Evolutionary conservation across 2,888 invertebrate species (phyloP), one percentile per base, ranked within the genome.

Genomic region (Pterostichus madidus): DNA sequence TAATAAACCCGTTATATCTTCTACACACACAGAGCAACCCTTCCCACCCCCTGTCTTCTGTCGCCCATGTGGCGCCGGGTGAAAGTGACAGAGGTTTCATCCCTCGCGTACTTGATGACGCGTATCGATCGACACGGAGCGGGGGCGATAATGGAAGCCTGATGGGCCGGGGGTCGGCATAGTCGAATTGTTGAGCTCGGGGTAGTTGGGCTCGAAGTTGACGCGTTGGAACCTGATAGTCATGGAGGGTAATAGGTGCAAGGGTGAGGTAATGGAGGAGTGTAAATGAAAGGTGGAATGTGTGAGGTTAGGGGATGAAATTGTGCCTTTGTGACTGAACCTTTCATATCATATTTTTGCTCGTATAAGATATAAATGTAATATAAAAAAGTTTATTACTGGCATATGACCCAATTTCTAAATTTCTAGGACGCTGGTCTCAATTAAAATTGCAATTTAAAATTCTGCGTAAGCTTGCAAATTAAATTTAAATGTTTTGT

Each of bases 11-110:
- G n/a, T 49, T 10, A 49, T 49, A 49, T 39, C 39, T 39, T 39
- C 49, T n/a, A 49, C 49, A 49, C 49, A 11, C n/a, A 11, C 11
- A 39, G 39, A 39, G 39, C 39, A 39, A 7, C 1, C 39, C 8
- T 5, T 2, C 31, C 59, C 59, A 31, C 31, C 59, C 31, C 10
- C 31, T 24, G 1, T 5, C 2, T 39, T 11, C 49, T n/a, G 13
- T n/a, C 59, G 31, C 59, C 13, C 59, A 39, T 35, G n/a, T n/a
- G 13, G 39, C 68, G 39, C 39, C 68, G 68, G 68, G 68, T 68
- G 68, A 68, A 68, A 68, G 68, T 68, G 68, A 68, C 68, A 68
- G 39, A 35, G 68, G 35, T 39, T 24, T 35, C 35, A 68, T 68
- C 44, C 68, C 35, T 68, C 68, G 39, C 39, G 17, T 68, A 7